These are phyloP conservation scores for Scaptomyza polygonia DNA, from an alignment of 2,888 invertebrate genomes.

Conservation along the genomic window DNA sequence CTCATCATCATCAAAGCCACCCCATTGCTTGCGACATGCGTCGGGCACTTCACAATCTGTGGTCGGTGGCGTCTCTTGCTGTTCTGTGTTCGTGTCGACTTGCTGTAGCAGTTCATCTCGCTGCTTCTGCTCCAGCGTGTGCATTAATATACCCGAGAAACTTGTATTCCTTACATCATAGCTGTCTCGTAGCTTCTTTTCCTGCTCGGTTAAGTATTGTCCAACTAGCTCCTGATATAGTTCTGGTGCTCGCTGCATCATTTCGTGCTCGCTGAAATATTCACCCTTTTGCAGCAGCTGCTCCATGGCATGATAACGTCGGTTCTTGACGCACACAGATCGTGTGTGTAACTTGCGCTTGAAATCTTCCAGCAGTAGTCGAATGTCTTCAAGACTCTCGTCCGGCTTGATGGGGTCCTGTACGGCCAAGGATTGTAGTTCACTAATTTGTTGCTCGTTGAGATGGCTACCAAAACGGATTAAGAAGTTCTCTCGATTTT, in stretches of 20 bases:
- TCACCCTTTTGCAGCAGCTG: constrained; percentile 87
- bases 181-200: constrained; percentile 88
- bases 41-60: constrained; percentile 80
- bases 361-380: constrained; percentile 88
- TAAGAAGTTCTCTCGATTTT: constrained; percentile 90
- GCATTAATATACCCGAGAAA: constrained; percentile 91
- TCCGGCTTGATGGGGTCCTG: constrained; percentile 56
- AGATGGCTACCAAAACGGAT: constrained; percentile 91
- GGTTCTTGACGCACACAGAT: constrained; percentile 88
- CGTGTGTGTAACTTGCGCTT: constrained; percentile 86
- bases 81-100: constrained; percentile 21
- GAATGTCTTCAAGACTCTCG: constrained; percentile 86
- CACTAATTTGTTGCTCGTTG: constrained; percentile 87
- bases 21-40: constrained; percentile 85
- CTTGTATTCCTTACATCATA: constrained; percentile 86
- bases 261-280: constrained; percentile 96
- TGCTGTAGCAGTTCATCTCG: constrained; percentile 86
- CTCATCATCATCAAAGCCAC: constrained; percentile 86
- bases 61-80: not conserved
- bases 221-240: constrained; percentile 96
- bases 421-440: constrained; percentile 86
- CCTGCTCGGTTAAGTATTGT: constrained; percentile 91
- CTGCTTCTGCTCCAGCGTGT: constrained; percentile 91
- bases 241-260: constrained; percentile 96
- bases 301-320: constrained; percentile 92